Conservation (phyloP, 37 sponge, comb jelly and placozoan species). For the Cladorhizidae sp. region DNA sequence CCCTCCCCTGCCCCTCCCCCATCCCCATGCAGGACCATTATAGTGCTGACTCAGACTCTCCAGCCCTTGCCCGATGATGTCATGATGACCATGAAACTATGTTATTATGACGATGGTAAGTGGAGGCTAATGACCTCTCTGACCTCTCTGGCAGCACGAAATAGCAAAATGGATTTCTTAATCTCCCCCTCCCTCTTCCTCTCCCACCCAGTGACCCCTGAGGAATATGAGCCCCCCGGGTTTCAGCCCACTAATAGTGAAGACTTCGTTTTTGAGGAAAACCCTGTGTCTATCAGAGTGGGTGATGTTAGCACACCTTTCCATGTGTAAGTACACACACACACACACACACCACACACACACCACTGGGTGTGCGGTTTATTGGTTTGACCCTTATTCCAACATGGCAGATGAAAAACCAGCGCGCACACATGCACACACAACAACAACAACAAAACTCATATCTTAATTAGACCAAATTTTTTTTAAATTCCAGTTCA, state of each 20-base stretch:
- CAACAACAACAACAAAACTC: no score
- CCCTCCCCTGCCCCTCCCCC: background rate
- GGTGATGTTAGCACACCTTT: conserved; percentile 74
- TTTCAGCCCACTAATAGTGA: conserved; percentile 55
- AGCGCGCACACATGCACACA: background rate
- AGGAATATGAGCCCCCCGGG: conserved; percentile 87
- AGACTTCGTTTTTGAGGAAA: conserved; percentile 61
- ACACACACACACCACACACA: no score
- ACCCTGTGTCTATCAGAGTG: conserved; percentile 60
- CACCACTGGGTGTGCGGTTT: no score
- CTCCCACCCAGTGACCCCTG: conserved; percentile 68
- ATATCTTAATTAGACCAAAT: no score
- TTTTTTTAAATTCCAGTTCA: no score
- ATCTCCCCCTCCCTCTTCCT: background rate
- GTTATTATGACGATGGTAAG: conserved; percentile 83
- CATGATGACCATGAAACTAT: conserved; percentile 94
- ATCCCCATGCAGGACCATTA: conserved; percentile 64
- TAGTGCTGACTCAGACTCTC: conserved; percentile 93
- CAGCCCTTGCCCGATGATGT: conserved; percentile 90
- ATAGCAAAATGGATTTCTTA: no score
- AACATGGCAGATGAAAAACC: no score
- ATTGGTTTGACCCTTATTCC: no score
- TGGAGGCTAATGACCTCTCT: background rate
- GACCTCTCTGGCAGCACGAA: background rate
- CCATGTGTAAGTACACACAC: background rate